phyloP scores from a whole-genome alignment of 2,888 invertebrate species.

The Drosophila anceps region DNA sequence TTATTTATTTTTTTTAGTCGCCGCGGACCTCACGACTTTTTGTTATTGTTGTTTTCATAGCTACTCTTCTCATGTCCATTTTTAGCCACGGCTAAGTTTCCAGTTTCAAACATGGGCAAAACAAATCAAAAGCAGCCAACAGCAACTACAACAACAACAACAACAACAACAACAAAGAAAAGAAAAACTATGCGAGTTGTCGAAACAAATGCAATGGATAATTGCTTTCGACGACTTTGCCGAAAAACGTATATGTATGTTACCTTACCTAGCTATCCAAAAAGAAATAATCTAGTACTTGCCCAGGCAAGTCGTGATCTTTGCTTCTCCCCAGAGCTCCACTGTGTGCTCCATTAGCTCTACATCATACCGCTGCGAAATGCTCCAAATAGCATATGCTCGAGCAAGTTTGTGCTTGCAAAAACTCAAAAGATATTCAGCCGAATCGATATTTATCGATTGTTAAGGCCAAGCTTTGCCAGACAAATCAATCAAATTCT shows the following conservation, averaged over 20 bases:
- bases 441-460: constrained; percentile 1
- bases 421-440: not conserved
- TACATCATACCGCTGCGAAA: not conserved
- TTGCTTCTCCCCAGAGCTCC: not conserved
- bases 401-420: too few species aligned
- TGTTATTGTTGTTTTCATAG: constrained; percentile 46
- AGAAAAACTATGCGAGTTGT: constrained; percentile 15
- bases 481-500: not conserved
- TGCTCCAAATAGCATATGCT: not conserved
- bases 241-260: constrained; percentile 38
- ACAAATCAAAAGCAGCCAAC: constrained; percentile 64
- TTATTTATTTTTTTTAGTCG: constrained; percentile 30
- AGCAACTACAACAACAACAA: constrained; percentile 31
- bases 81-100: constrained; percentile 77
- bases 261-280: constrained; percentile 11
- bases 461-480: not conserved
- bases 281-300: constrained; percentile 7
- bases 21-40: constrained; percentile 52
- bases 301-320: constrained; percentile 12
- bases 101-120: constrained; percentile 71
- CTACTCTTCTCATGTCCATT: constrained; percentile 74
- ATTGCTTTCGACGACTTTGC: constrained; percentile 50
- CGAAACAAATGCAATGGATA: constrained; percentile 57
- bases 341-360: not conserved
- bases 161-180: too few species aligned